Base-by-base conservation (phyloP, 1,140 invertebrate species). In the Eriosoma lanigerum region DNA sequence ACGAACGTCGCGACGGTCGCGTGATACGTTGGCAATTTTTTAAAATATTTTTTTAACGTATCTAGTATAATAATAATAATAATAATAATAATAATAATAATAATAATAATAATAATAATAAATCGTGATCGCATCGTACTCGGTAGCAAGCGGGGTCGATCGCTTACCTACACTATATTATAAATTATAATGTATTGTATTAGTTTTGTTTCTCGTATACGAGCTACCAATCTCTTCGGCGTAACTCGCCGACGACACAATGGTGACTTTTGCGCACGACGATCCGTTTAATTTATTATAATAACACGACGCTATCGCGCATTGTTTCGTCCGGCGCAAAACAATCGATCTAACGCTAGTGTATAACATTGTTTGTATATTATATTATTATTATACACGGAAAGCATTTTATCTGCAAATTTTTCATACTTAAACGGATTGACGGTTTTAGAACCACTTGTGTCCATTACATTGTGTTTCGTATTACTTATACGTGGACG, bases 201-300 rank as follows among this genome's bases (percentile, higher is more conserved):
- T n/a, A n/a, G n/a, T n/a, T n/a, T n/a, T n/a, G n/a, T n/a, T n/a
- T 13, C 58, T 13, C 1, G 1, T 15, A 29, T 17, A n/a, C n/a
- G n/a, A n/a, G n/a, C n/a, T n/a, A n/a, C n/a, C n/a, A 60, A 60
- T 56, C 52, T 21, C 19, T 21, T 13, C 38, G n/a, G 8, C 1
- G n/a, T 4, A 3, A 64, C 19, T n/a, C 62, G 62, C 38, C 62
- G 9, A 21, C 32, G 56, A 21, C n/a, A 66, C 62, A 68, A 68
- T 68, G 38, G 64, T 15, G 64, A 68, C 64, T 68, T 68, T 48
- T 24, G 64, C 38, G n/a, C 64, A 68, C 38, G 64, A 68, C n/a
- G 64, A 68, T 48, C 66, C 8, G 66, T 68, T 21, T 24, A 48
- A 68, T 68, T 48, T 48, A 68, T 68, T 48, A 24, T 46, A 68